Evolutionary conservation across 1,140 invertebrate species (phyloP).

Genomic region (Dinothrombium tinctorium): DNA sequence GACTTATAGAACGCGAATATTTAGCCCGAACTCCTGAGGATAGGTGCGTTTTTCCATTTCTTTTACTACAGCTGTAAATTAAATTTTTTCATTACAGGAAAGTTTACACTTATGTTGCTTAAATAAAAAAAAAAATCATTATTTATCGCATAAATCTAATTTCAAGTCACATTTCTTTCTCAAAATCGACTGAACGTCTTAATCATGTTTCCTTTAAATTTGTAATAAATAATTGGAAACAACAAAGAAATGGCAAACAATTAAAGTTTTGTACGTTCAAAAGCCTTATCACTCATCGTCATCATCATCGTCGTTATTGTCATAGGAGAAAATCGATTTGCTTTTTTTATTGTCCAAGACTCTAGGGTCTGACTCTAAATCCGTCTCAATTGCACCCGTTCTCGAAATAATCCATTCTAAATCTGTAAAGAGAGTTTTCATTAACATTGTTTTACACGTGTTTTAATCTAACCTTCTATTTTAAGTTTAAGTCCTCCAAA

Average conservation of each 20-base stretch:
- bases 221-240: too few species aligned
- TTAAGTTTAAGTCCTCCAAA: conserved; percentile 57
- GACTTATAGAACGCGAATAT: conserved; percentile 95
- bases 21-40: conserved; percentile 84
- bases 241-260: too few species aligned
- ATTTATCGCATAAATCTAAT: too few species aligned
- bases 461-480: conserved; percentile 33
- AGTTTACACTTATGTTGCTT: conserved; percentile 76
- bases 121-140: too few species aligned
- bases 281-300: too few species aligned
- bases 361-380: conserved; percentile 56
- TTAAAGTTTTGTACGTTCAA: too few species aligned
- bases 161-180: too few species aligned
- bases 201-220: too few species aligned
- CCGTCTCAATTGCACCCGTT: conserved; percentile 51
- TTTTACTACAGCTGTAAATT: background rate
- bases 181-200: too few species aligned
- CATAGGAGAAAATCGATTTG: too few species aligned
- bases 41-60: conserved; percentile 27
- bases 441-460: conserved; percentile 7
- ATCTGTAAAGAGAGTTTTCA: conserved; percentile 30
- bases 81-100: conserved; percentile 33
- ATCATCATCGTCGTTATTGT: too few species aligned
- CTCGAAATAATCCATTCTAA: conserved; percentile 69
- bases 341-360: too few species aligned